Conservation (phyloP, 2,113 vertebrate genomes). For the Toxotes chatareus region DNA sequence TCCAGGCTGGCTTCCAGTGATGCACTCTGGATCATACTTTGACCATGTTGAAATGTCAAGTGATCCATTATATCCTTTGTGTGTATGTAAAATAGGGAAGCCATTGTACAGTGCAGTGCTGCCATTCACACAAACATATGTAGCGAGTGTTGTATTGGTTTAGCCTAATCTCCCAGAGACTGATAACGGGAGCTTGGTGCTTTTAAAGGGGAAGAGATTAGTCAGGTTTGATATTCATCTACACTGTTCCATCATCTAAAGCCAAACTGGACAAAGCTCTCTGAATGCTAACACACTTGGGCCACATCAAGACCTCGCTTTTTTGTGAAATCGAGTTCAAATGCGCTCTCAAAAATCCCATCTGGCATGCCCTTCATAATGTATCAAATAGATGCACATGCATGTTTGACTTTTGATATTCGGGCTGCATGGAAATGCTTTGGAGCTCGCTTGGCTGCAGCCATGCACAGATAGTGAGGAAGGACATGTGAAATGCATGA, state of each 20-base stretch:
- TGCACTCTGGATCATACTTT: background rate
- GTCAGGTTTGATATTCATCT: slow-evolving; percentile 66
- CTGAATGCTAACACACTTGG: slow-evolving; percentile 35
- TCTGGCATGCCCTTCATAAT: slow-evolving; percentile 37
- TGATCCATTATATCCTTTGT: background rate
- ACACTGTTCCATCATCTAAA: slow-evolving; percentile 38
- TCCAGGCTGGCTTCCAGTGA: background rate
- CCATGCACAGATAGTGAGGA: slow-evolving; percentile 15
- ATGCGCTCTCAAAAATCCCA: slow-evolving; percentile 32
- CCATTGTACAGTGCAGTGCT: background rate
- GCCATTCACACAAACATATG: background rate
- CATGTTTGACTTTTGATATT: slow-evolving; percentile 62
- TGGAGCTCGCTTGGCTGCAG: background rate
- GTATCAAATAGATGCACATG: slow-evolving; percentile 41
- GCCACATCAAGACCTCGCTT: background rate
- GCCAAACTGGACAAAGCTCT: slow-evolving; percentile 25
- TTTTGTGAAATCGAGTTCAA: slow-evolving; percentile 44
- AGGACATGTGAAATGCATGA: slow-evolving; percentile 72
- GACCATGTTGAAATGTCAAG: background rate
- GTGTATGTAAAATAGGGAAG: background rate
- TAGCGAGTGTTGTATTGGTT: slow-evolving; percentile 15
- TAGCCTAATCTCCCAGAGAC: slow-evolving; percentile 34
- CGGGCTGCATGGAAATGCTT: slow-evolving; percentile 15
- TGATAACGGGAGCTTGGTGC: slow-evolving; percentile 37
- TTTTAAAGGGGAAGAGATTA: slow-evolving; percentile 45